Evolutionary conservation across 2,797 vertebrate species (phyloP), one percentile per base, ranked within the genome.

Genomic region (Rhinophrynus dorsalis): DNA sequence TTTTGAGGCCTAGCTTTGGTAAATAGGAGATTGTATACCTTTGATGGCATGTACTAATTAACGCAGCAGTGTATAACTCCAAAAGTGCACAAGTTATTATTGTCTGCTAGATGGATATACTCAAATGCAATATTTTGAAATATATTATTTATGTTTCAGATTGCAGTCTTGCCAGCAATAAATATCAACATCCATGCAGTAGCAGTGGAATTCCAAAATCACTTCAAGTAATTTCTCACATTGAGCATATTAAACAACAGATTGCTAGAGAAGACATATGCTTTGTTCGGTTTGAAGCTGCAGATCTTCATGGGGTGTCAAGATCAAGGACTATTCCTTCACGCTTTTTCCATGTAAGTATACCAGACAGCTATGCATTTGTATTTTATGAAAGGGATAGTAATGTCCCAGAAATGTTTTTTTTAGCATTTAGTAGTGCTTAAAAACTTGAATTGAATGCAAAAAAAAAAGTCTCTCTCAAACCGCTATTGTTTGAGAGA

Each of bases 261-360:
- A 95, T 97, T 74, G 84, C 88, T 67, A 86, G 88, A 74, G 94
- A 95, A 74, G 92, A 88, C 60, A 82, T 96, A 77, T 91, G 82
- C 76, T 96, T 97, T 67, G 90, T 98, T 18, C 89, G 93, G 59
- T 98, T 98, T 80, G 96, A 98, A 85, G 94, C 94, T 57, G 84
- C 93, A 23, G 96, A 98, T 74, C 91, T 98, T 60, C 95, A 97
- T 5, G 95, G 96, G 1, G 92, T 97, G 56, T 96, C 94, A 70
- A 90, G 95, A 79, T 97, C 93, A 76, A 98, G 96, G 88, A 98
- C 86, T 1, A 86, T 96, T 44, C 95, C 95, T 20, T 93, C 94
- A 77, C 90, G 93, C 17, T 95, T 95, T 85, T 97, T 99, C 78
- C 93, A 94, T 7, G 95, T 96, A 90, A 91, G 85, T 75, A 9